Percentiles rank a stretch among this genome's conserved stretches.
Conservation (phyloP, 2,797 vertebrate species). For the Chromobotia macracanthus region DNA sequence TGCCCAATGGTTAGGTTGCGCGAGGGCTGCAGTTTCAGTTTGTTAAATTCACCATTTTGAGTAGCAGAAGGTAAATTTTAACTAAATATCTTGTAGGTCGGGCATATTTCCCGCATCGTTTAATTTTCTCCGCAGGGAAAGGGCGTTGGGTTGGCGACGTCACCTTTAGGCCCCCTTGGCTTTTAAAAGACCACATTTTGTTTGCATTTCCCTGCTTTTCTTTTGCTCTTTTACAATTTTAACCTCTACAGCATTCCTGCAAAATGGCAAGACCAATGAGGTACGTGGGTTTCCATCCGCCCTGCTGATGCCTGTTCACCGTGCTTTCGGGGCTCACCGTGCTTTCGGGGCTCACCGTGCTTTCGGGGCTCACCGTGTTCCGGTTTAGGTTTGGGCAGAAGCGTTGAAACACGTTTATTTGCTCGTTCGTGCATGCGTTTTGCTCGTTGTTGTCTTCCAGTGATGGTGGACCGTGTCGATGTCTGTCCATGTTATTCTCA, state of each 20-base stretch:
- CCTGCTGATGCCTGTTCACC: too few species aligned
- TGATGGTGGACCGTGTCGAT: constrained; percentile 25
- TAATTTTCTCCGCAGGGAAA: constrained; percentile 67
- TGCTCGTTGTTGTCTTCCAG: constrained; percentile 21
- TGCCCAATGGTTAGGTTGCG: constrained; percentile 77
- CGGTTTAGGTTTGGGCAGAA: constrained; percentile 62
- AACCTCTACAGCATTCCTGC: constrained; percentile 80
- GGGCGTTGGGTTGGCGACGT: constrained; percentile 70
- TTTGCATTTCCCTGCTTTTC: constrained; percentile 65
- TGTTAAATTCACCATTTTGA: constrained; percentile 90
- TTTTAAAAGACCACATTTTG: constrained; percentile 72
- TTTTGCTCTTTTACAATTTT: constrained; percentile 70
- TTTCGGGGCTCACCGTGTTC: too few species aligned
- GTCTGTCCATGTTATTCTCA: constrained; percentile 3
- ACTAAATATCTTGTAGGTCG: constrained; percentile 68
- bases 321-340: too few species aligned
- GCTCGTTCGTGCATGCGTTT: constrained; percentile 46
- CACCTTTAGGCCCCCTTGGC: constrained; percentile 65
- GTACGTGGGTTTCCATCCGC: constrained; percentile 77
- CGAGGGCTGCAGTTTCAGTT: constrained; percentile 86
- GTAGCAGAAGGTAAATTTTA: constrained; percentile 77
- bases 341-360: too few species aligned
- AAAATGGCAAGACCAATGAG: constrained; percentile 87
- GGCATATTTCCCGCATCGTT: constrained; percentile 61
- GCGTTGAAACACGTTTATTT: constrained; percentile 55